Evolutionary conservation across 1,140 invertebrate genomes (phyloP).

Genomic region (Pissodes strobi): DNA sequence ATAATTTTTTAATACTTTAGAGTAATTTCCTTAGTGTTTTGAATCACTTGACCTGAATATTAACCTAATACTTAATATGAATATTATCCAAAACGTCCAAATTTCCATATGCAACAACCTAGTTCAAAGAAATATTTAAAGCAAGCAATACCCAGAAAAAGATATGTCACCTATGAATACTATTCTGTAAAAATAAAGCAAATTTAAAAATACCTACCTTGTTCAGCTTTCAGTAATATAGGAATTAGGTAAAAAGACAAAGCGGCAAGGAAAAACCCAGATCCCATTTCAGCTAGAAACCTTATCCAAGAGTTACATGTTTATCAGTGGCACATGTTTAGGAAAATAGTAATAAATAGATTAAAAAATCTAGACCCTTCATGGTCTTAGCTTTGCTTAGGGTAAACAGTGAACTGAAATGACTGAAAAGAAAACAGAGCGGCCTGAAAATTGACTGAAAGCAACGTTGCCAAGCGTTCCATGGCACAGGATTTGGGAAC

Average conservation of each 20-base stretch:
- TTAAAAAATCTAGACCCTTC: conserved; percentile 25
- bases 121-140: no score
- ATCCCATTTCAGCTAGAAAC: conserved; percentile 15
- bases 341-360: conserved; percentile 17
- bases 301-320: not conserved
- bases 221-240: conserved; percentile 18
- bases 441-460: conserved; percentile 30
- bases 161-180: conserved; percentile 11
- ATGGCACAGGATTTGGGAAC: no score
- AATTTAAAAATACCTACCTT: conserved; percentile 23
- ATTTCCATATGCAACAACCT: no score
- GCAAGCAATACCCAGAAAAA: not conserved
- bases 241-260: conserved; percentile 24
- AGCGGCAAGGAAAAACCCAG: conserved; percentile 6
- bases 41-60: not conserved
- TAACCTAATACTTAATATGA: not conserved
- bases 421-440: conserved; percentile 30
- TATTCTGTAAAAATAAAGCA: conserved; percentile 26
- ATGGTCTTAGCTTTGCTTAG: conserved; percentile 13
- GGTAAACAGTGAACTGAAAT: conserved; percentile 27
- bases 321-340: conserved; percentile 21
- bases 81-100: not conserved
- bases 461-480: conserved; percentile 20
- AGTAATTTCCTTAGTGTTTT: not conserved
- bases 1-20: no score